Base-by-base conservation (phyloP, 1,140 invertebrate genomes). In the Caerostris extrusa region DNA sequence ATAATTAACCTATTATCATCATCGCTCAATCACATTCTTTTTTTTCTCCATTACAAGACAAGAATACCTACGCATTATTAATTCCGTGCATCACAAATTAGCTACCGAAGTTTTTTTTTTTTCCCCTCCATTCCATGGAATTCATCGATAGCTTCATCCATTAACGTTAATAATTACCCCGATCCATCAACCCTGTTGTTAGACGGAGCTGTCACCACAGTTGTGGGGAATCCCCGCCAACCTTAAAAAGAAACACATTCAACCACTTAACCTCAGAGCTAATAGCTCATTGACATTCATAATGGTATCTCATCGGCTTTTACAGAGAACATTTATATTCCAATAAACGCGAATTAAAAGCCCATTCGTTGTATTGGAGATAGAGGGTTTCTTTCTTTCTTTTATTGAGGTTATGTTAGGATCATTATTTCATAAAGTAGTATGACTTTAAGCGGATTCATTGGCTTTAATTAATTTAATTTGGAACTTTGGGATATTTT, bases 261-360 rank as follows among this genome's bases (percentile, higher is more conserved):
- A 53, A 7, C 86, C 86, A 88, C 61, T 88, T 88, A 88, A 88
- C 86, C 86, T 34, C 61, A 1, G 17, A 67, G 86, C 86, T 64
- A 67, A 88, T 88, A 53, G 60, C 61, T 64, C 86, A 88, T 88
- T 64, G 86, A 53, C 86, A 88, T 88, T 61, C 86, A 88, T 64
- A 88, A 88, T 88, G 61, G 86, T 60, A 7, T 14, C 55, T 57
- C 53, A 77, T 77, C 69, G 82, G 17, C 82, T 85, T 85, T 12
- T 56, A 57, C 55, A 57, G 56, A 57, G n/a, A 85, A 85, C 82
- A 60, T 85, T 85, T 34, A 85, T 85, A 34, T 85, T 57, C 82
- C 55, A 85, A 85, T 85, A 85, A 85, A 85, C 55, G 10, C 3
- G 17, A 56, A 34, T 85, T 85, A 85, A 85, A 19, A 19, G 82